phyloP scores from a whole-genome alignment of 1,140 invertebrate species.

The Vanessa atalanta region DNA sequence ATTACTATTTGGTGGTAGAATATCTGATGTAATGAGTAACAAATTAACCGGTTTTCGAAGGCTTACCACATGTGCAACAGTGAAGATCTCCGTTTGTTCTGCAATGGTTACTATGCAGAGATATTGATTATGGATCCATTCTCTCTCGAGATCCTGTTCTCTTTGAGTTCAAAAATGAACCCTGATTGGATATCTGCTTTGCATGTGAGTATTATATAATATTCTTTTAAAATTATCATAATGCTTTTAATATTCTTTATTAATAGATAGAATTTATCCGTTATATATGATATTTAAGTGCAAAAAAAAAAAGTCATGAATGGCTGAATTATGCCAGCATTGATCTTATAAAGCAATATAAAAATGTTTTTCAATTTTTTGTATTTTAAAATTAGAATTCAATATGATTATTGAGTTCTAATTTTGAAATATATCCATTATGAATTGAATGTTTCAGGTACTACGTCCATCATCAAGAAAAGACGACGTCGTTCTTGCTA shows the following conservation, averaged over 20 bases:
- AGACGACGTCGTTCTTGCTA: constrained; percentile 97
- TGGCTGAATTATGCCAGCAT: too few species aligned
- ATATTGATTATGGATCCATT: constrained; percentile 98
- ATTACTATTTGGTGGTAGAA: background rate
- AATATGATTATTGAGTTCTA: too few species aligned
- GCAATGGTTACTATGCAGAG: constrained; percentile 98
- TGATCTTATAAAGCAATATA: too few species aligned
- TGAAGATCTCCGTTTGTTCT: constrained; percentile 92
- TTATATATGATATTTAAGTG: too few species aligned
- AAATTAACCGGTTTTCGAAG: constrained; percentile 74
- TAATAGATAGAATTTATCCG: too few species aligned
- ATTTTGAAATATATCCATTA: background rate
- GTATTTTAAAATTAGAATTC: too few species aligned
- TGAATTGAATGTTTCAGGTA: constrained; percentile 72
- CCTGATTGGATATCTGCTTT: constrained; percentile 99
- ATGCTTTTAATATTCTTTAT: too few species aligned
- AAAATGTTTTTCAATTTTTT: too few species aligned
- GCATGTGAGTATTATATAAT: constrained; percentile 84
- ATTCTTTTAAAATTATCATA: too few species aligned
- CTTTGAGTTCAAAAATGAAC: constrained; percentile 95
- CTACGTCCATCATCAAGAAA: constrained; percentile 93
- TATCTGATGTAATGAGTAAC: background rate
- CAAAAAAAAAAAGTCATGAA: too few species aligned
- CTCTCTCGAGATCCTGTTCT: constrained; percentile 95
- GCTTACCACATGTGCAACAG: constrained; percentile 91